These are phyloP conservation scores for Rhombomys opimus DNA, from an alignment of 2,113 vertebrate genomes.

Conservation along the genomic window DNA sequence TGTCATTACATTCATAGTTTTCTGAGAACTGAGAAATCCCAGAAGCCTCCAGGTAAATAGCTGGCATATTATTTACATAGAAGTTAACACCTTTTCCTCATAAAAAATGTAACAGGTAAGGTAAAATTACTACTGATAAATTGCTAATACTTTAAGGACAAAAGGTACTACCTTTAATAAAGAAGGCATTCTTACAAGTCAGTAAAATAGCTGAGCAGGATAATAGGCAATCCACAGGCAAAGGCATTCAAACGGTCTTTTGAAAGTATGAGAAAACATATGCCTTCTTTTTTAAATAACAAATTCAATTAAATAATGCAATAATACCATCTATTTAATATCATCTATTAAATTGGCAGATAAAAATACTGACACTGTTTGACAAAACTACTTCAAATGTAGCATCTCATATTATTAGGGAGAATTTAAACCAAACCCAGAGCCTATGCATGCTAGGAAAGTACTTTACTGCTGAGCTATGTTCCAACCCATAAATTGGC, in stretches of 20 bases:
- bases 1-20: neutral
- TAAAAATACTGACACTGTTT: neutral
- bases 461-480: neutral
- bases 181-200: neutral
- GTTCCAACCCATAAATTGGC: neutral
- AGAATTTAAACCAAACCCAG: neutral
- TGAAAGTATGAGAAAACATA: neutral
- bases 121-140: neutral
- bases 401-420: neutral
- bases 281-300: neutral
- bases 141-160: neutral
- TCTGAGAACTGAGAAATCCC: conserved; percentile 10
- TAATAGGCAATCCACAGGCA: neutral
- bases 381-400: neutral
- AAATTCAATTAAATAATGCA: neutral
- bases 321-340: neutral
- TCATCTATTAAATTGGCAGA: neutral
- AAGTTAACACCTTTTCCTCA: conserved; percentile 1
- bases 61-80: neutral
- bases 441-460: neutral
- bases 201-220: neutral
- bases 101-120: neutral
- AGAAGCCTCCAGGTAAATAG: neutral
- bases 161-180: neutral
- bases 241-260: conserved; percentile 15